Base-by-base conservation (phyloP, 2,888 invertebrate species). In the Encarsia formosa region DNA sequence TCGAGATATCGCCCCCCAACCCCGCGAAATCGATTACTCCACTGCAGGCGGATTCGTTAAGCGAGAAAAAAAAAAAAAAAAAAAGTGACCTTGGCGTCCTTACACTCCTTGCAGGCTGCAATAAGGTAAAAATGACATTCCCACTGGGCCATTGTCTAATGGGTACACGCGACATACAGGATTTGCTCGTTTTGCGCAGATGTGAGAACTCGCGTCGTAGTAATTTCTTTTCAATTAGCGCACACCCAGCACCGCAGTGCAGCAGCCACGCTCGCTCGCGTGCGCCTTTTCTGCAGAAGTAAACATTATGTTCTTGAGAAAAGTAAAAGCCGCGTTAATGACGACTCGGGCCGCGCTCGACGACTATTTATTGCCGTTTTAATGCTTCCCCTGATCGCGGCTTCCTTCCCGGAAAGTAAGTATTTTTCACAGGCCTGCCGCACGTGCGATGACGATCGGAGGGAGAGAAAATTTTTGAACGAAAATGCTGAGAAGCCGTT, bases 11-110 rank as follows among this genome's bases (percentile, higher is more conserved):
- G n/a, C n/a, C 2, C 29, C 31, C n/a, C 35, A 22, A n/a, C 39
- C 48, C 39, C 54, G 56, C 49, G 54, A 49, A 43, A 54, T 52
- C 42, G 52, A 42, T 53, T 54, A 37, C 50, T 39, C 49, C 26
- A 42, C n/a, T n/a, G n/a, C 26, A 26, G 26, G 44, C 50, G 53
- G 35, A 26, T 42, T 45, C 45, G 39, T 50, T 37, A 34, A 32
- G 48, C 40, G 46, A 38, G 41, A 22, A 39, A 29, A 16, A 22
- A 8, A 34, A 15, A 34, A 23, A 39, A 20, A 45, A 40, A 24
- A 51, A 46, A 40, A 37, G 35, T 40, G 32, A 32, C 50, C 50
- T 40, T 6, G 8, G 39, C 34, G 6, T n/a, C n/a, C n/a, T n/a
- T n/a, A n/a, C n/a, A n/a, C 8, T 32, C 13, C 8, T 32, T 23